Evolutionary conservation across 2,888 invertebrate genomes (phyloP).

Genomic region (Conomelus anceps): DNA sequence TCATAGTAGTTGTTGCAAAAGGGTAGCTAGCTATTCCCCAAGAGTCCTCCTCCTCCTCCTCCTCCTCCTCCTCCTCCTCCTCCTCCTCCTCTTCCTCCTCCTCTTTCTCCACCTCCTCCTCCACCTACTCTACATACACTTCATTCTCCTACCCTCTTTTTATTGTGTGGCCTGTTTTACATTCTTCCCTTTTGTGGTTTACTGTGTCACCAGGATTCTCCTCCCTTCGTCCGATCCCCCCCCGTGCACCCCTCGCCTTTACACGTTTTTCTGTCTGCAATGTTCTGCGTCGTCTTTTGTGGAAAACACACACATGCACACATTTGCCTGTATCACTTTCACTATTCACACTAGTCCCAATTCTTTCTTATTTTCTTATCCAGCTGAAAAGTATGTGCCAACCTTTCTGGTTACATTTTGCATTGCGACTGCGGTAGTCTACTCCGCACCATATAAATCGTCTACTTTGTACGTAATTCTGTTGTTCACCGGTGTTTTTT

Average conservation of each 20-base stretch:
- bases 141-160: neutral
- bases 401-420: too few species aligned
- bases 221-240: neutral
- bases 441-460: neutral
- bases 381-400: neutral
- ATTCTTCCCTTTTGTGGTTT: neutral
- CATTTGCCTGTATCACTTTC: neutral
- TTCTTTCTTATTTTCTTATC: neutral
- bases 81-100: slow-evolving; percentile 10
- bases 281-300: too few species aligned
- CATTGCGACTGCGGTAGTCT: neutral
- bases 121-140: neutral
- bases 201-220: neutral
- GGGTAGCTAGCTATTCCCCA: neutral
- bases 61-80: neutral
- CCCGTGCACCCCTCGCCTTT: neutral
- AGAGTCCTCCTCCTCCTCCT: neutral
- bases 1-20: neutral
- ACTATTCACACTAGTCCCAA: neutral
- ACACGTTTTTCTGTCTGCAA: neutral
- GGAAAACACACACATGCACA: neutral
- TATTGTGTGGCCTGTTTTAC: neutral
- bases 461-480: neutral
- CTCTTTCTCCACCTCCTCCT: neutral
- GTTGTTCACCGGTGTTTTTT: neutral